Percentiles rank a stretch among this genome's conserved stretches.
Evolutionary conservation across 2,113 vertebrate species (phyloP).

Genomic region (Azemiops feae): DNA sequence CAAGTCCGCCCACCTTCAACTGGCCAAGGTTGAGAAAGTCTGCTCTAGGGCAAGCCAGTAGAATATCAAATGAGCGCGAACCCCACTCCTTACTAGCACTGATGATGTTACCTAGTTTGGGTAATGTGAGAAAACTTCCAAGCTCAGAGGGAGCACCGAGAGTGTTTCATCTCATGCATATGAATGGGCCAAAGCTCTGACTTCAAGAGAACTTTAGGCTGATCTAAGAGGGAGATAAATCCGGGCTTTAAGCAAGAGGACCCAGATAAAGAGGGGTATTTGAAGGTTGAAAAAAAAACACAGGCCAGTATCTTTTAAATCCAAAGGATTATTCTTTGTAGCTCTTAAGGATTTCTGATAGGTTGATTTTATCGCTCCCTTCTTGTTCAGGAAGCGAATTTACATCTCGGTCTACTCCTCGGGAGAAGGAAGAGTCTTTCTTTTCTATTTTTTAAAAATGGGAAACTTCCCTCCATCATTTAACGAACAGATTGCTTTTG

Average conservation of each 20-base stretch:
- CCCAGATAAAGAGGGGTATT: conserved; percentile 28
- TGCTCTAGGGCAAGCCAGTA: too few species aligned
- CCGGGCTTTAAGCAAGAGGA: not conserved
- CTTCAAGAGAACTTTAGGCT: not conserved
- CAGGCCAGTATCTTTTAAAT: conserved; percentile 18
- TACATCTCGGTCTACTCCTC: not conserved
- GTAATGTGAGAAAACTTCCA: too few species aligned
- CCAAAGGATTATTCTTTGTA: conserved; percentile 17
- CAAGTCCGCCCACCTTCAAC: too few species aligned
- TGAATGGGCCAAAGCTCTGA: not conserved
- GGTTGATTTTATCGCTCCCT: conserved; percentile 10
- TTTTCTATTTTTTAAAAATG: not conserved
- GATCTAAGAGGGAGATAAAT: conserved; percentile 14
- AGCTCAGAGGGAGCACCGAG: not conserved
- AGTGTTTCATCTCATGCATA: not conserved
- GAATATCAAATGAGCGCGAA: too few species aligned
- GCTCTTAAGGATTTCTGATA: conserved; percentile 8
- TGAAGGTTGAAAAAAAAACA: conserved; percentile 25
- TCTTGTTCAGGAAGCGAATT: not conserved
- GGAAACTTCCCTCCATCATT: not conserved
- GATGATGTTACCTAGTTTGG: too few species aligned
- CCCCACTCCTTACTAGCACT: too few species aligned
- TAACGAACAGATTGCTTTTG: not conserved
- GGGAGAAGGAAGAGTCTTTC: not conserved
- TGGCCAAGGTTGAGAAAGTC: too few species aligned